These are phyloP conservation scores for Myotis pilosus DNA, from an alignment of 2,797 vertebrate genomes.

Conservation along the genomic window DNA sequence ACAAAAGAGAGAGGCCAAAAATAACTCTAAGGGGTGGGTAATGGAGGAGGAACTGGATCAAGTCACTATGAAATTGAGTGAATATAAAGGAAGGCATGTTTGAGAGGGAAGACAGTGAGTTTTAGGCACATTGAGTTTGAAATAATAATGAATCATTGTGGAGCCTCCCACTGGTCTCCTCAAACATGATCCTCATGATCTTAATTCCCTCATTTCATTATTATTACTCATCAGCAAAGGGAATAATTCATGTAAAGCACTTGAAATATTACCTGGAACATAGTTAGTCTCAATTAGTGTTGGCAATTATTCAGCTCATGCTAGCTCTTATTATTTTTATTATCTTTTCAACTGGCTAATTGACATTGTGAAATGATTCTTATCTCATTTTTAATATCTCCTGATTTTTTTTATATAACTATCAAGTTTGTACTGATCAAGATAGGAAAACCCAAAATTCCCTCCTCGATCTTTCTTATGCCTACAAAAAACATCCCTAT, in stretches of 20 bases:
- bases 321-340: background rate
- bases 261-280: background rate
- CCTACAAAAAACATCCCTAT: background rate
- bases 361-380: constrained; percentile 22
- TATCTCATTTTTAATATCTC: background rate
- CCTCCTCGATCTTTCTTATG: background rate
- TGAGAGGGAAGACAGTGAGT: background rate
- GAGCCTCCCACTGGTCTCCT: background rate
- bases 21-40: background rate
- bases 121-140: background rate
- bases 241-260: background rate
- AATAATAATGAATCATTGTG: background rate
- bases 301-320: background rate
- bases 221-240: background rate
- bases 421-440: background rate
- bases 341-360: background rate
- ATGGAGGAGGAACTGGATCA: background rate
- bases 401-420: background rate
- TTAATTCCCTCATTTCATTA: background rate
- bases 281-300: background rate
- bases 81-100: background rate
- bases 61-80: background rate
- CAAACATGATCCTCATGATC: background rate
- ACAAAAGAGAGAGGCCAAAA: constrained; percentile 30
- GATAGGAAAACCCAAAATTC: background rate